Evolutionary conservation across 2,113 vertebrate species (phyloP).

Genomic region (Cromileptes altivelis): DNA sequence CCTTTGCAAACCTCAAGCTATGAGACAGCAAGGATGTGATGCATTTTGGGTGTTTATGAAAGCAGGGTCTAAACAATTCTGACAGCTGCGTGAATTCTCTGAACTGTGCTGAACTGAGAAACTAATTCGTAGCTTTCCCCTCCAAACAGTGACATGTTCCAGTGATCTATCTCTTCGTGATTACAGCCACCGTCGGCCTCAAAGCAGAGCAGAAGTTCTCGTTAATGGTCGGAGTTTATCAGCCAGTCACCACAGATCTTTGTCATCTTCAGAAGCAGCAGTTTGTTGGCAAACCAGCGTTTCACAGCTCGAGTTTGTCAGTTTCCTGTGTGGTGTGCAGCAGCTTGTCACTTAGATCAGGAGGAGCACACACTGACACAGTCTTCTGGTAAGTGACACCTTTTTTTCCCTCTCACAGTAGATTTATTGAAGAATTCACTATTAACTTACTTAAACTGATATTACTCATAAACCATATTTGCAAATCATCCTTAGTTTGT

Average conservation of each 20-base stretch:
- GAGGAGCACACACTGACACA: conserved; percentile 55
- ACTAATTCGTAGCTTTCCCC: neutral
- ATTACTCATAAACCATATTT: neutral
- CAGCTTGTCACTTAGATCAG: conserved; percentile 61
- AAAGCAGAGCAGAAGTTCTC: conserved; percentile 24
- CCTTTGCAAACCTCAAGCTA: conserved; percentile 4
- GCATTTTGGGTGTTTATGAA: conserved; percentile 38
- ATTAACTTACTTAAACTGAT: neutral
- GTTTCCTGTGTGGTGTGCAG: conserved; percentile 83
- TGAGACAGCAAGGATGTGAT: conserved; percentile 21
- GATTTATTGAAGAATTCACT: neutral
- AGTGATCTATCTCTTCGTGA: neutral
- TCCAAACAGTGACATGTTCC: neutral
- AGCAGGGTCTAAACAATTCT: conserved; percentile 8
- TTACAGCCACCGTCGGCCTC: neutral
- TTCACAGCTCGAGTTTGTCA: conserved; percentile 68
- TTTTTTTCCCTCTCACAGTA: conserved; percentile 31
- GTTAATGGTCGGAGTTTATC: conserved; percentile 21
- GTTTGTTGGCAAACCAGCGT: conserved; percentile 44
- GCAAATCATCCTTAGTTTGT: neutral
- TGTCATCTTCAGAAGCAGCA: conserved; percentile 69
- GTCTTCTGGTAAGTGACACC: conserved; percentile 75
- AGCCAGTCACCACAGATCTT: conserved; percentile 55
- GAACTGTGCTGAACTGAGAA: conserved; percentile 21
- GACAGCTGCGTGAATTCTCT: neutral